phyloP scores from a whole-genome alignment of 2,113 vertebrate genomes.

The Chaetodon trifascialis region DNA sequence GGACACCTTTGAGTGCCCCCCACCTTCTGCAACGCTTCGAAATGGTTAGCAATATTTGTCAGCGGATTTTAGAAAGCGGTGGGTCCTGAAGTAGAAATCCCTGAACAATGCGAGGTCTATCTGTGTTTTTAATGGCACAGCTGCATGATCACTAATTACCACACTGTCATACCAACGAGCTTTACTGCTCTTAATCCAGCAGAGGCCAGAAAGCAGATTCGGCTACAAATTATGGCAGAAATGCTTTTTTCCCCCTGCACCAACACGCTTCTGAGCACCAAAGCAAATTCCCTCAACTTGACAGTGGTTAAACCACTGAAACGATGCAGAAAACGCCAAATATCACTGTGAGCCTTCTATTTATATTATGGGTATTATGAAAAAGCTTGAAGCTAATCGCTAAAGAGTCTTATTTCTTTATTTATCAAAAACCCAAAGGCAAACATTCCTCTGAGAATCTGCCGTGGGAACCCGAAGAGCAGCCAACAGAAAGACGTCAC shows the following conservation, averaged over 20 bases:
- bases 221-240: background rate
- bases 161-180: background rate
- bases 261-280: background rate
- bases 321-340: background rate
- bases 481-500: constrained; percentile 57
- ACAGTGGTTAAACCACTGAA: background rate
- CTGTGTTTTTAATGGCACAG: no score
- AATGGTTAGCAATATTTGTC: background rate
- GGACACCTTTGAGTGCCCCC: background rate
- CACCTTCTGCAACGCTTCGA: background rate
- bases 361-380: constrained; percentile 57
- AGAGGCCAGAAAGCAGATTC: background rate
- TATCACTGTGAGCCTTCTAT: constrained; percentile 26
- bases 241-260: no score
- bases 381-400: constrained; percentile 41
- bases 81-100: no score
- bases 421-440: constrained; percentile 57
- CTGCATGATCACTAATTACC: no score
- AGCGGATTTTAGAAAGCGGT: no score
- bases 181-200: background rate
- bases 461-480: constrained; percentile 65
- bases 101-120: no score
- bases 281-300: background rate
- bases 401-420: constrained; percentile 28
- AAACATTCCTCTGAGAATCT: constrained; percentile 68